Conservation (phyloP, 2,797 vertebrate genomes). For the Tamandua tetradactyla region DNA sequence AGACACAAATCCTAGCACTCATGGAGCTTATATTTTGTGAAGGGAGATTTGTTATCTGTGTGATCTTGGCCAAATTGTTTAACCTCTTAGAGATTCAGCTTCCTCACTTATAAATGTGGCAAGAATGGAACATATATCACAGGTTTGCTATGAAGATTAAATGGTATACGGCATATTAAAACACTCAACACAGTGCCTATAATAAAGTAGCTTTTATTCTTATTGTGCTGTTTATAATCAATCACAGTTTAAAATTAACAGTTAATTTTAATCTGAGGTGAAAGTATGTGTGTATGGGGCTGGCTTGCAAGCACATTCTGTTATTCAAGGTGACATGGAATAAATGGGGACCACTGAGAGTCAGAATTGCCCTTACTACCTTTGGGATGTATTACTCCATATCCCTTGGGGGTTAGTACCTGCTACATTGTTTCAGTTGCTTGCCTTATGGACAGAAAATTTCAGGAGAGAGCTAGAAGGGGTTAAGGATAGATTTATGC, state of each 20-base stretch:
- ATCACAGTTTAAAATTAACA: conserved; percentile 22
- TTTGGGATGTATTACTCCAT: neutral
- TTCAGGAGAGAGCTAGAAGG: conserved; percentile 2
- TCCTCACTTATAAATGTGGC: neutral
- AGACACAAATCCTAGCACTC: neutral
- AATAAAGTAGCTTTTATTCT: conserved; percentile 36
- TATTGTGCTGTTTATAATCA: neutral
- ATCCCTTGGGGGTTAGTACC: neutral
- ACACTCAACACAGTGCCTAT: neutral
- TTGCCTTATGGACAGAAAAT: neutral
- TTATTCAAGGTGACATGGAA: neutral
- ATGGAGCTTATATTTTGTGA: neutral
- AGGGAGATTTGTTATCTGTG: neutral
- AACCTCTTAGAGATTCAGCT: neutral
- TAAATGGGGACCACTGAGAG: neutral
- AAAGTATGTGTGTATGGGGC: neutral
- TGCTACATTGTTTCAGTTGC: neutral
- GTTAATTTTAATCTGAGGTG: conserved; percentile 40
- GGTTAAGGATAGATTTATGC: neutral
- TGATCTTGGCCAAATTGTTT: conserved; percentile 14
- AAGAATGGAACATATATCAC: conserved; percentile 20
- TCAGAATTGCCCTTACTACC: conserved; percentile 10
- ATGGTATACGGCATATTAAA: neutral
- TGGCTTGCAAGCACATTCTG: neutral
- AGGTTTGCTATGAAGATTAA: conserved; percentile 9